Percentiles rank a stretch among this genome's conserved stretches.
These are phyloP conservation scores for Chironomus striatipennis DNA, from an alignment of 1,140 invertebrate genomes.

Conservation along the genomic window DNA sequence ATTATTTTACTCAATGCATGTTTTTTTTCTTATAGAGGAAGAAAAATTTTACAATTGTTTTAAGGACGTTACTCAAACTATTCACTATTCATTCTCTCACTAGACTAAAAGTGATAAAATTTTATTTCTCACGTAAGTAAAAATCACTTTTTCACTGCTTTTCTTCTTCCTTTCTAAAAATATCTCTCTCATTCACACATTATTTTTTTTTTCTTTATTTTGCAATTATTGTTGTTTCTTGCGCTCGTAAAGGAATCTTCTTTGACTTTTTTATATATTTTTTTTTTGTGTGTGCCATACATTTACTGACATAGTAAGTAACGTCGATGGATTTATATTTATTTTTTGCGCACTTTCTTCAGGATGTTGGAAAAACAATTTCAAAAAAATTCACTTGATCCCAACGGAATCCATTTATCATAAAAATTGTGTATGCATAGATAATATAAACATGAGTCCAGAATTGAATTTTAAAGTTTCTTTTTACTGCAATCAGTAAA, in stretches of 20 bases:
- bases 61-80: no score
- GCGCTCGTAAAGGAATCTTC: background rate
- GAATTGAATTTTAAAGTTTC: conserved; percentile 17
- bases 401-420: conserved; percentile 9
- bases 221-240: conserved; percentile 6
- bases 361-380: background rate
- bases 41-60: no score
- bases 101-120: no score
- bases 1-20: no score
- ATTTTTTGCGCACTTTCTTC: background rate
- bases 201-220: background rate
- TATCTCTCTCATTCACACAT: conserved; percentile 11
- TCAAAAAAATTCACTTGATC: background rate
- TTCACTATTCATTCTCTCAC: no score
- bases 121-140: no score
- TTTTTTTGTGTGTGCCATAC: background rate
- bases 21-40: no score
- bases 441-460: conserved; percentile 6
- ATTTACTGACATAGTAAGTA: no score
- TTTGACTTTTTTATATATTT: background rate
- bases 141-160: no score
- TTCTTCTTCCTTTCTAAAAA: background rate
- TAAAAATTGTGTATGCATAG: background rate
- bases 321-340: no score
- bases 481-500: background rate